phyloP scores from a whole-genome alignment of 2,888 invertebrate genomes.

The Stramonita haemastoma region DNA sequence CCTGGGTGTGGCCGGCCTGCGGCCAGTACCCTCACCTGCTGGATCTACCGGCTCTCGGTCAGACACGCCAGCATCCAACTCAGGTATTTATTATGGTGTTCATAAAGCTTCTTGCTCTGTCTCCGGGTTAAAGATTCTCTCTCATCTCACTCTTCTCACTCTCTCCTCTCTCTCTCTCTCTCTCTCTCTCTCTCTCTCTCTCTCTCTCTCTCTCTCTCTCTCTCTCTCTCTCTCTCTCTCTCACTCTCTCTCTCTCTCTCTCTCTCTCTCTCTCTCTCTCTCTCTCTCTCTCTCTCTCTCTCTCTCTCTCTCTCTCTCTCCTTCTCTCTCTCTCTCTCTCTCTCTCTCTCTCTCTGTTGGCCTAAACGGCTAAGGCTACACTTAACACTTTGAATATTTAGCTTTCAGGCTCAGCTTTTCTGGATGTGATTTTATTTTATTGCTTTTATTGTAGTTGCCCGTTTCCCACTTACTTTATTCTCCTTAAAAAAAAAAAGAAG shows the following conservation, averaged over 20 bases:
- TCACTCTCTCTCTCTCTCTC: not conserved
- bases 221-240: not conserved
- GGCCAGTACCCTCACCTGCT: conserved; percentile 76
- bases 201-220: not conserved
- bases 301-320: not conserved
- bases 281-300: not conserved
- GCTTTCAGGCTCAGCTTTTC: not conserved
- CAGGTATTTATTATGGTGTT: conserved; percentile 63
- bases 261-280: not conserved
- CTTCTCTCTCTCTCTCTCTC: not conserved
- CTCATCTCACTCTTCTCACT: not conserved
- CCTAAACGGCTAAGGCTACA: no score
- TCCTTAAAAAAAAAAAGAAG: no score
- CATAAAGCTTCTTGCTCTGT: no score
- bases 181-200: no score
- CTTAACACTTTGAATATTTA: no score
- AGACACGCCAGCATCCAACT: conserved; percentile 94
- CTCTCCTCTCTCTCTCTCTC: no score
- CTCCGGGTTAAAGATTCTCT: not conserved
- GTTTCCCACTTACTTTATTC: no score
- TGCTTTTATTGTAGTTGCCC: not conserved
- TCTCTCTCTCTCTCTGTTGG: not conserved
- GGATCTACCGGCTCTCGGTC: conserved; percentile 86
- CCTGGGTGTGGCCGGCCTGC: conserved; percentile 64
- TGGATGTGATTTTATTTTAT: not conserved